A percentile compares a stretch with the other conserved stretches of the same genome.
phyloP scores from a whole-genome alignment of 2,888 invertebrate species.

The Eutolmus rufibarbis region DNA sequence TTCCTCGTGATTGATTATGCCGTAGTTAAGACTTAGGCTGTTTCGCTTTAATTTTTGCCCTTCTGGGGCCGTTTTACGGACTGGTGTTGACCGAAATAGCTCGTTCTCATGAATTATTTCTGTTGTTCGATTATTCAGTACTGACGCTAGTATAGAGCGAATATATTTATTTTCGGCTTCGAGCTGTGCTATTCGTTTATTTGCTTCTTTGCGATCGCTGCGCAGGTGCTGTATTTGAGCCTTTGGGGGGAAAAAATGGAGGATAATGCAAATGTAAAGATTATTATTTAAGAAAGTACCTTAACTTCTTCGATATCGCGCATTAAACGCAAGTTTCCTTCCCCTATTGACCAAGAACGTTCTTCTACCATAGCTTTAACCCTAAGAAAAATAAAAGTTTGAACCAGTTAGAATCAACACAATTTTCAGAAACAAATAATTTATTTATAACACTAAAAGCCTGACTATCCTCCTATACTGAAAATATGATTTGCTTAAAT shows the following conservation, averaged over 20 bases:
- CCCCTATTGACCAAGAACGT: conserved; percentile 61
- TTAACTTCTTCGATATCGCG: conserved; percentile 62
- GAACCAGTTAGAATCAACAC: background rate
- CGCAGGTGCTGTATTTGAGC: conserved; percentile 72
- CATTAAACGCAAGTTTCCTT: conserved; percentile 59
- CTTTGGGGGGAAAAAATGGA: conserved; percentile 58
- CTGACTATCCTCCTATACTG: no score
- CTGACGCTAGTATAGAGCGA: conserved; percentile 58
- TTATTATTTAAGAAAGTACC: conserved; percentile 50
- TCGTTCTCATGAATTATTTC: conserved; percentile 61
- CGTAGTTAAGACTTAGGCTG: conserved; percentile 59
- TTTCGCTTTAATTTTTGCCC: conserved; percentile 53
- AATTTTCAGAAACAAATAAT: background rate
- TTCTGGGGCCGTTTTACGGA: conserved; percentile 43
- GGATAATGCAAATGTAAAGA: background rate
- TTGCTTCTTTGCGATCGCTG: conserved; percentile 71
- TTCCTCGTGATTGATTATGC: conserved; percentile 57
- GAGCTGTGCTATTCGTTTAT: conserved; percentile 72
- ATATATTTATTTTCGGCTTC: conserved; percentile 72
- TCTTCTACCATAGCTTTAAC: conserved; percentile 63
- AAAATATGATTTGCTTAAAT: no score
- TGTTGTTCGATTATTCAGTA: conserved; percentile 55
- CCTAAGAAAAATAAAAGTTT: conserved; percentile 48
- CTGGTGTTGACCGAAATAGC: conserved; percentile 30
- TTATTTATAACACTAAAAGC: no score